Base-by-base conservation (phyloP, 1,140 invertebrate species). In the Euwallacea similis region DNA sequence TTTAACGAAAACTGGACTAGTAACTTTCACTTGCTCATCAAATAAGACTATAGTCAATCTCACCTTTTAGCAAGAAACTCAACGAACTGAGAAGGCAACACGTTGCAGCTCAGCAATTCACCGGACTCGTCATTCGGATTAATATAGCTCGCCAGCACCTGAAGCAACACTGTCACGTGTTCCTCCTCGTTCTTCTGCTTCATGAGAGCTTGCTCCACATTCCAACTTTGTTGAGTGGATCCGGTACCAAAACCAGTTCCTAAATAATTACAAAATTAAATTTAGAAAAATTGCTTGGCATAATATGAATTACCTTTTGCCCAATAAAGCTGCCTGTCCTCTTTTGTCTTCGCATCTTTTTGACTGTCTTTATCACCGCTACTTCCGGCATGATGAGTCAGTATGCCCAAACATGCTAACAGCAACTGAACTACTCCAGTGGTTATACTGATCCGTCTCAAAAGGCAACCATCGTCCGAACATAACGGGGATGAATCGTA, bases 161-260 rank as follows among this genome's bases (percentile, higher is more conserved):
- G 85, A 0, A 90, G 76, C 15, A 92, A 78, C 42, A 86, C 94
- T 0, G 94, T 95, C 6, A 97, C 94, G 79, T 97, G 94, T 80
- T 97, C 94, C 79, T 98, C 95, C 82, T 98, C 94, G 73, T 91
- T 92, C 58, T 89, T 88, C 80, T 97, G 94, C 9, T 93, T 85
- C 59, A 94, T 80, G n/a, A 98, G 81, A 33, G 94, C 94, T 77
- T 96, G 93, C 77, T 97, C 95, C 8, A 97, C 93, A 82, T 98
- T 96, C 96, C 96, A 98, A 42, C 92, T 93, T 77, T 97, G 95
- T 66, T 94, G 91, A 2, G 94, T 98, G 0, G 94, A 96, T 0
- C 96, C 96, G 0, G 95, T 97, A 10, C 96, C 96, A 82, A 97
- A 98, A 4, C 96, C 96, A 0, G 95, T 96, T 7, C 90, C 79